Evolutionary conservation across 2,113 vertebrate species (phyloP), one percentile per base, ranked within the genome.

Genomic region (Sinocyclocheilus maitianheensis): DNA sequence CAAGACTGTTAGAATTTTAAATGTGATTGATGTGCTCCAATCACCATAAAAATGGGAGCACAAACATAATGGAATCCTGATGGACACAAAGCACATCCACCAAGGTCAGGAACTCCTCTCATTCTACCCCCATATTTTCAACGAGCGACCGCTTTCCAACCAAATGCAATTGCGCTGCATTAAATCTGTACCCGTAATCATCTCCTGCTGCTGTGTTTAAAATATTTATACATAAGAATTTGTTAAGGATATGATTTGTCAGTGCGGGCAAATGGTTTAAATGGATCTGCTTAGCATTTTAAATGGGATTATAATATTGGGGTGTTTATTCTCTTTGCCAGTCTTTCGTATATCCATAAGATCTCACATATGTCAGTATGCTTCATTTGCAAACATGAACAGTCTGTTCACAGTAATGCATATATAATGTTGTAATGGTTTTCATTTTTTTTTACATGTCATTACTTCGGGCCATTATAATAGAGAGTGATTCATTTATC

Each of bases 71-170:
- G 30, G 63, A 87, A 87, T 84, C 77, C 75, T 67, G 76, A 87
- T 84, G 84, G 87, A 89, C 60, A 80, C 18, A 71, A 77, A 79
- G 78, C 79, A 48, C 53, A 72, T 60, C 34, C 37, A 40, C 53
- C 85, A 90, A 89, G 89, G 87, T 90, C 89, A 82, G 69, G 75
- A 82, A 43, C 71, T 79, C 77, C 75, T 85, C 85, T 30, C 77
- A 9, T 20, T 24, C 60, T 34, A 22, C 69, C 22, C 63, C 40
- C 67, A 58, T n/a, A n/a, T 53, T 51, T 62, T 77, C 10, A 84
- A 60, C 40, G 60, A 77, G 85, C 40, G 4, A 6, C 81, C 26
- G 30, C 69, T 30, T 48, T 26, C 58, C 20, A 81, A 65, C 10
- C 40, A 37, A 76, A 84, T 79, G 58, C 67, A 86, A 86, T 86